Conservation (phyloP, 2,113 vertebrate species). For the Pteropus alecto region DNA sequence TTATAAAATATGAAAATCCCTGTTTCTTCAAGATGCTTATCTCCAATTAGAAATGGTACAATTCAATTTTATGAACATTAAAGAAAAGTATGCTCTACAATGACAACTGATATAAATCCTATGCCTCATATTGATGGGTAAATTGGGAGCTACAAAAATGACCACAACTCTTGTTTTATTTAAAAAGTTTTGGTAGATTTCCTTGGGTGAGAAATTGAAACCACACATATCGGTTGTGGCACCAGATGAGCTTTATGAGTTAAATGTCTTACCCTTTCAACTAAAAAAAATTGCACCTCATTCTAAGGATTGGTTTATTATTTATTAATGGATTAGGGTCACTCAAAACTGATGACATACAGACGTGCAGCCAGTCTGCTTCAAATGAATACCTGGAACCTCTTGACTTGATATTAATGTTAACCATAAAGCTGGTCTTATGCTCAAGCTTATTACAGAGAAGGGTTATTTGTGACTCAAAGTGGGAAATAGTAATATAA, state of each 20-base stretch:
- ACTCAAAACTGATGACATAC: neutral
- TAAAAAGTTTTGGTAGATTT: conserved; percentile 16
- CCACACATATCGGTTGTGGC: neutral
- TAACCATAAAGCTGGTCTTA: neutral
- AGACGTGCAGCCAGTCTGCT: neutral
- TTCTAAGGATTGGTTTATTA: neutral
- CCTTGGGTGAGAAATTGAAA: conserved; percentile 1
- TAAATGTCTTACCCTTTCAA: neutral
- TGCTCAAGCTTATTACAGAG: neutral
- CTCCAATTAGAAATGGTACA: neutral
- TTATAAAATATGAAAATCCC: neutral
- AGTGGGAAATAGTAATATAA: neutral
- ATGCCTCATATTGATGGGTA: neutral
- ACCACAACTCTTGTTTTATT: neutral
- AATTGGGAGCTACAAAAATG: neutral
- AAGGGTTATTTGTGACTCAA: neutral
- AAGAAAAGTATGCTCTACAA: neutral
- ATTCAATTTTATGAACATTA: neutral
- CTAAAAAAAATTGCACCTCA: neutral
- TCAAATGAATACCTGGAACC: neutral
- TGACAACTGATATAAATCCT: neutral
- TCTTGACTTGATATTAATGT: neutral
- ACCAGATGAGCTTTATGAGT: neutral
- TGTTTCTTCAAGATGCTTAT: neutral
- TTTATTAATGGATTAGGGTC: neutral